phyloP scores from a whole-genome alignment of 30 jellyfish, hydroid and myxozoan species.

The Mastigias papua region DNA sequence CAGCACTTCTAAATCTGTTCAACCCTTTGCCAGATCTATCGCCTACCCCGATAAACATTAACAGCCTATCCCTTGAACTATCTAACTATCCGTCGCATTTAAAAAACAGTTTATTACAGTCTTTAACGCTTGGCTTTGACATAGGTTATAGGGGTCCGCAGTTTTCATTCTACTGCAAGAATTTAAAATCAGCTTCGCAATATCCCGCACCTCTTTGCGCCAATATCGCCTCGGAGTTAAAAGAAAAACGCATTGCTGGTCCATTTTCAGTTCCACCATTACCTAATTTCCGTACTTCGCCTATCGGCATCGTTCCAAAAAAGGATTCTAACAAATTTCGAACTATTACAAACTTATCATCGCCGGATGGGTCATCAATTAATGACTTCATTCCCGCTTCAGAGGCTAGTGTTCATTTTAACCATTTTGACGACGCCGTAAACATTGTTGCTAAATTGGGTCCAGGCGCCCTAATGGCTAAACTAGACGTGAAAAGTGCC shows the following conservation, averaged over 20 bases:
- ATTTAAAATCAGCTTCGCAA: not conserved
- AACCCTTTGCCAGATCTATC: not conserved
- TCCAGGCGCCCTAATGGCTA: slow-evolving; percentile 29
- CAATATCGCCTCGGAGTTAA: not conserved
- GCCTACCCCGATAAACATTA: not conserved
- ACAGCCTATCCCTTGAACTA: not conserved
- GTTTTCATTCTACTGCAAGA: not conserved
- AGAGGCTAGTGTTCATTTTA: slow-evolving; percentile 31
- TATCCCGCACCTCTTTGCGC: not conserved
- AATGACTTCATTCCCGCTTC: slow-evolving; percentile 37
- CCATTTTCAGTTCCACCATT: not conserved
- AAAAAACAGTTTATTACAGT: not conserved
- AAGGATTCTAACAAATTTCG: slow-evolving; percentile 21
- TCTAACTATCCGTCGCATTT: not conserved
- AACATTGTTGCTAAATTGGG: slow-evolving; percentile 44
- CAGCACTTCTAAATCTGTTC: not conserved
- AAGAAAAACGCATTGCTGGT: not conserved
- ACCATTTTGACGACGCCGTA: slow-evolving; percentile 58
- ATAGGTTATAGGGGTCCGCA: not conserved
- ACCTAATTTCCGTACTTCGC: slow-evolving; percentile 6
- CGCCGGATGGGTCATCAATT: slow-evolving; percentile 45
- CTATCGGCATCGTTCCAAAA: slow-evolving; percentile 49
- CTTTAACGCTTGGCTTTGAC: not conserved
- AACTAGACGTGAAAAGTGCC: slow-evolving; percentile 55
- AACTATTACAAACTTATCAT: slow-evolving; percentile 41